Evolutionary conservation across 2,888 invertebrate species (phyloP).

Genomic region (Theretra japonica): DNA sequence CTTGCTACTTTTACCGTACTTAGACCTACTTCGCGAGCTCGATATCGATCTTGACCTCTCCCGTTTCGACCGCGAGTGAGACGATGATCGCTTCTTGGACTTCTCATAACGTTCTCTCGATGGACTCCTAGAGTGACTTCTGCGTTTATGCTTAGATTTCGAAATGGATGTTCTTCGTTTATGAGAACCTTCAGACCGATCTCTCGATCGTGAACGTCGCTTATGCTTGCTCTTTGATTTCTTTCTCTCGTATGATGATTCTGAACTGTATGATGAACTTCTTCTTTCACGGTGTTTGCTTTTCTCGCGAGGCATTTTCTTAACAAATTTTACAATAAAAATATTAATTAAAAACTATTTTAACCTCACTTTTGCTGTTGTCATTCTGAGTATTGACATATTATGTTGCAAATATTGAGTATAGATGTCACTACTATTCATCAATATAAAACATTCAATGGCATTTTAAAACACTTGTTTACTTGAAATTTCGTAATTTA

Average conservation of each 20-base stretch:
- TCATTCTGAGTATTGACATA: not conserved
- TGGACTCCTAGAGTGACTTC: slow-evolving; percentile 74
- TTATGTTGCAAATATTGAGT: not conserved
- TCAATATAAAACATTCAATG: not conserved
- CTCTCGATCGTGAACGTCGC: slow-evolving; percentile 70
- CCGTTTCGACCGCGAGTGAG: slow-evolving; percentile 64
- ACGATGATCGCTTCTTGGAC: slow-evolving; percentile 66
- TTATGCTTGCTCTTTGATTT: slow-evolving; percentile 74
- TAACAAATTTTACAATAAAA: not conserved
- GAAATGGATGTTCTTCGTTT: slow-evolving; percentile 70
- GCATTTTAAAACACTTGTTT: not conserved
- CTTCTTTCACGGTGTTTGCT: slow-evolving; percentile 73
- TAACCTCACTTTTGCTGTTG: too few relatives aligned
- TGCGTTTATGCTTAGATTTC: slow-evolving; percentile 61
- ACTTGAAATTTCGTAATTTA: not conserved
- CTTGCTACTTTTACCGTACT: slow-evolving; percentile 61
- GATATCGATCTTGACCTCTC: slow-evolving; percentile 68
- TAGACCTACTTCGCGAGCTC: slow-evolving; percentile 66
- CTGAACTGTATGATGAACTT: slow-evolving; percentile 75
- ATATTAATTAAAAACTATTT: not conserved
- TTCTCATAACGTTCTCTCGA: slow-evolving; percentile 75
- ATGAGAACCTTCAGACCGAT: slow-evolving; percentile 69
- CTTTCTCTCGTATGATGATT: slow-evolving; percentile 74
- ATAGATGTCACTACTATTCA: not conserved
- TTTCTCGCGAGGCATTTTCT: slow-evolving; percentile 75